Evolutionary conservation across 2,888 invertebrate genomes (phyloP).

Genomic region (Yponomeuta cagnagella): DNA sequence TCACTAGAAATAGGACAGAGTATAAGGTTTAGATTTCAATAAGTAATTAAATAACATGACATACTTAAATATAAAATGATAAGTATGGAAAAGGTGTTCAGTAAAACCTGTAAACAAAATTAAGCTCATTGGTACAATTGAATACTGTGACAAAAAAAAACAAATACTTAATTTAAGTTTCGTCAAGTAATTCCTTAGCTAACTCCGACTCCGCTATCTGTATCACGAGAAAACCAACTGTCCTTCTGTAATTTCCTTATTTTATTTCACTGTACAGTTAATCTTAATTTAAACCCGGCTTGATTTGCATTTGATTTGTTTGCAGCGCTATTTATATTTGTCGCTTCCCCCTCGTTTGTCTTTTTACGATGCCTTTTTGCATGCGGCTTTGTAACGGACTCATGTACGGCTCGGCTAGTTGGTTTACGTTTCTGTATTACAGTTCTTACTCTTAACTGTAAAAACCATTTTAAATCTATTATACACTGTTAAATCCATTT

Average conservation of each 20-base stretch:
- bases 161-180: too few relatives aligned
- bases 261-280: constrained; percentile 4
- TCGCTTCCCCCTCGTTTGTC: constrained; percentile 7
- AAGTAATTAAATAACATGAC: too few relatives aligned
- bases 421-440: neutral
- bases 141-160: too few relatives aligned
- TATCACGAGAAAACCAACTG: neutral
- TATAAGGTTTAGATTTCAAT: too few relatives aligned
- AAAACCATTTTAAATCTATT: too few relatives aligned
- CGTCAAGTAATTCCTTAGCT: too few relatives aligned
- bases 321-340: constrained; percentile 27
- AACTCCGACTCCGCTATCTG: neutral
- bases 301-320: constrained; percentile 37
- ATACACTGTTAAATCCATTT: too few relatives aligned
- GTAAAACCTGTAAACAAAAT: too few relatives aligned
- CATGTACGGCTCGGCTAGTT: neutral
- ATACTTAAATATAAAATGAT: too few relatives aligned
- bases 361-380: neutral
- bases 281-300: constrained; percentile 38
- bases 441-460: neutral
- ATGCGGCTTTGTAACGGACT: neutral
- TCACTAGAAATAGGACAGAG: too few relatives aligned
- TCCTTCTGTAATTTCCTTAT: neutral
- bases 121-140: too few relatives aligned
- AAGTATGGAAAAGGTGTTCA: too few relatives aligned